Conservation (phyloP, 2,888 invertebrate species). For the Steinernema hermaphroditum region DNA sequence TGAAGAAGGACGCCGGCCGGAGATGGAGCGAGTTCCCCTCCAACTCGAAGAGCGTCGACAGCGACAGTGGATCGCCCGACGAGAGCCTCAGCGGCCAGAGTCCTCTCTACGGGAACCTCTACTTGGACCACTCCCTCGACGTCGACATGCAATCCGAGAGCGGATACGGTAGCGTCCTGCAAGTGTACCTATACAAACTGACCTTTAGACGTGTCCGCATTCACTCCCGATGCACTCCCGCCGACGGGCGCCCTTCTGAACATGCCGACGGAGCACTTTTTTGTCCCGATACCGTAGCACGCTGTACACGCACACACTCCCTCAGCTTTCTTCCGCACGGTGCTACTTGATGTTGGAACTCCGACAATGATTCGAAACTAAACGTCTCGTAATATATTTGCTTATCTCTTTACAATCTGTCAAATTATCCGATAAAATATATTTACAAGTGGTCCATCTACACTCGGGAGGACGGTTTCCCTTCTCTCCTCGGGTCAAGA, state of each 20-base stretch:
- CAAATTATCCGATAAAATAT: conserved; percentile 3
- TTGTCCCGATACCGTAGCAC: conserved; percentile 6
- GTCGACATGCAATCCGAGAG: conserved; percentile 34
- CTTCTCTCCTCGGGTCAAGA: no score
- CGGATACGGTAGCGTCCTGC: conserved; percentile 31
- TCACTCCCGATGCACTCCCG: conserved; percentile 11
- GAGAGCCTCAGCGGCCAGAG: conserved; percentile 57
- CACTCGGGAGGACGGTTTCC: no score
- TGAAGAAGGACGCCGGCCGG: conserved; percentile 96
- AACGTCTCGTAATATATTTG: conserved; percentile 11
- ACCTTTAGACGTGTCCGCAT: not conserved
- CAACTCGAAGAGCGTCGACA: conserved; percentile 44
- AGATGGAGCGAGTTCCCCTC: conserved; percentile 45
- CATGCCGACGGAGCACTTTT: conserved; percentile 17
- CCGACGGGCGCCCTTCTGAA: conserved; percentile 8
- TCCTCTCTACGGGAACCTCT: conserved; percentile 51
- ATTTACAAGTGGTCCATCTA: no score
- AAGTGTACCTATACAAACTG: no score
- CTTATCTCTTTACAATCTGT: not conserved
- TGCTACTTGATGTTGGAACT: conserved; percentile 17
- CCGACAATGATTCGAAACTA: conserved; percentile 23
- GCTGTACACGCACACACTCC: not conserved
- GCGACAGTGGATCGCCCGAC: conserved; percentile 57
- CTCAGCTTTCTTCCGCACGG: not conserved
- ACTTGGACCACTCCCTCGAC: conserved; percentile 33